A percentile compares a stretch with the other conserved stretches of the same genome.
Conservation (phyloP, 2,888 invertebrate species). For the Camponotus fellah region DNA sequence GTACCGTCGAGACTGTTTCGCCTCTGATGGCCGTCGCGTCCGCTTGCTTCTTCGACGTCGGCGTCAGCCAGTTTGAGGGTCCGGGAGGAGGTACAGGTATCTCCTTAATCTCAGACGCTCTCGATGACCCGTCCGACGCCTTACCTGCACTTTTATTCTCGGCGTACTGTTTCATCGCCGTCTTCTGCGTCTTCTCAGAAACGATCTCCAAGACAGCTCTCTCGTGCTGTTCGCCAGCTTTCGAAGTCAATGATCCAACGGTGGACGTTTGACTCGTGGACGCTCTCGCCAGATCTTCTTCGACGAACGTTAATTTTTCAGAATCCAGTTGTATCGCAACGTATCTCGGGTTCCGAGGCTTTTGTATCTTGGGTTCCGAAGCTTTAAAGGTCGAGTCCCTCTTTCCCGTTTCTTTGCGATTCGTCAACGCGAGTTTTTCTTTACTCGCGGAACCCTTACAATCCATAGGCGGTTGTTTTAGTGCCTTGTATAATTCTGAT, state of each 20-base stretch:
- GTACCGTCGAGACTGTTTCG: conserved; percentile 83
- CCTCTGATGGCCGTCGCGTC: conserved; percentile 69
- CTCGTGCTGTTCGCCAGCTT: conserved; percentile 55
- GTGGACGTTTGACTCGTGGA: conserved; percentile 41
- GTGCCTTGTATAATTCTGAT: conserved; percentile 80
- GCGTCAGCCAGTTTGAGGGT: conserved; percentile 83
- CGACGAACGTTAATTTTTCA: conserved; percentile 34
- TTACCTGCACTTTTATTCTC: conserved; percentile 69
- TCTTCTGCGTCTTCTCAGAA: conserved; percentile 59
- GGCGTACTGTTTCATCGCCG: conserved; percentile 53
- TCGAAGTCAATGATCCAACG: conserved; percentile 52
- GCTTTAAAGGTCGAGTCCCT: conserved; percentile 29
- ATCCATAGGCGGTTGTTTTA: conserved; percentile 79
- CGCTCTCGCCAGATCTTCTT: conserved; percentile 50
- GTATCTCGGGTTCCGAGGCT: conserved; percentile 58
- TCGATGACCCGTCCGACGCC: conserved; percentile 64
- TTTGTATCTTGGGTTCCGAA: conserved; percentile 59
- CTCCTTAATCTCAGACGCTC: conserved; percentile 69
- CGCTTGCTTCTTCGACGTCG: conserved; percentile 78
- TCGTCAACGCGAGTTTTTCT: conserved; percentile 53
- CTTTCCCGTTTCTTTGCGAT: conserved; percentile 32
- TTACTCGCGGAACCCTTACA: conserved; percentile 58
- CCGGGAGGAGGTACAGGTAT: conserved; percentile 70
- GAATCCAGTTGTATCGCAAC: conserved; percentile 63
- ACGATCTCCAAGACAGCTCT: conserved; percentile 41